These are phyloP conservation scores for Gastrophryne carolinensis DNA, from an alignment of 2,797 vertebrate genomes.

Conservation along the genomic window DNA sequence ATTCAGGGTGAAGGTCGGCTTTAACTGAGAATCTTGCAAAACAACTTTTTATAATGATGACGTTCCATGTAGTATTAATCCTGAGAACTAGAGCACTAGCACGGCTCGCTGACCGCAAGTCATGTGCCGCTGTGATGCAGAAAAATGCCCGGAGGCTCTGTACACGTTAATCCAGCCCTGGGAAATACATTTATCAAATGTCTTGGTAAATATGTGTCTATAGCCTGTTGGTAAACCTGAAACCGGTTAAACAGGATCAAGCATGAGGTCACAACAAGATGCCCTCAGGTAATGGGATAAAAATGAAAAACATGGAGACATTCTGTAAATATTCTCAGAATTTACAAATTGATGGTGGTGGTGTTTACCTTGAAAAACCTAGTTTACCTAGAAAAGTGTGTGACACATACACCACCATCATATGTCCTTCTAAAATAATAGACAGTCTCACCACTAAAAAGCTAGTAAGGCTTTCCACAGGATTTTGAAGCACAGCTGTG, in stretches of 20 bases:
- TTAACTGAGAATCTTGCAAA: too few species aligned
- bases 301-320: neutral
- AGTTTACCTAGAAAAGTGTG: too few species aligned
- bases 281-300: neutral
- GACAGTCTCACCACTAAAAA: too few species aligned
- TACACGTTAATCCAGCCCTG: neutral
- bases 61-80: neutral
- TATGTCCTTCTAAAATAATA: too few species aligned
- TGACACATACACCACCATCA: too few species aligned
- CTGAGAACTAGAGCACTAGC: neutral
- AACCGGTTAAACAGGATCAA: conserved; percentile 5
- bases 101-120: neutral
- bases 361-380: too few species aligned
- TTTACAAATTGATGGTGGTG: too few species aligned
- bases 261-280: neutral
- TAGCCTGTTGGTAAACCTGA: neutral
- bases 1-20: too few species aligned
- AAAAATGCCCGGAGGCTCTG: neutral
- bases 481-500: too few species aligned
- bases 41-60: too few species aligned
- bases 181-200: neutral
- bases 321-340: neutral
- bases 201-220: neutral
- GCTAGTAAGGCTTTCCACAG: too few species aligned
- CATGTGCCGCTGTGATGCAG: neutral